phyloP scores from a whole-genome alignment of 2,888 invertebrate genomes.

The Carterocephalus palaemon region DNA sequence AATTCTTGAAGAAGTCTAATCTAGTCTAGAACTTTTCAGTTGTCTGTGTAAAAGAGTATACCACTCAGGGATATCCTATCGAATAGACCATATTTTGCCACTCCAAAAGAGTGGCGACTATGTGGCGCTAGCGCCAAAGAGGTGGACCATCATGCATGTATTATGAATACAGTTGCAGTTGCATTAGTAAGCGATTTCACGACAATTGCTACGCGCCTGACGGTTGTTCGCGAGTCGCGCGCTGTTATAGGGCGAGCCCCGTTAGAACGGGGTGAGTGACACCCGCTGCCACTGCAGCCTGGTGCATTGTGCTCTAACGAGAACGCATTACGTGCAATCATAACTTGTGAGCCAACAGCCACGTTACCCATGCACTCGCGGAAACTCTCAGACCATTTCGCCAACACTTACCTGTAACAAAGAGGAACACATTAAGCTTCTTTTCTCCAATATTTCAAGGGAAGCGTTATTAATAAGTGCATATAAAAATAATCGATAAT shows the following conservation, averaged over 20 bases:
- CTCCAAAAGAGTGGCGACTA: slow-evolving; percentile 19
- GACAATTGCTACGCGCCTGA: slow-evolving; percentile 63
- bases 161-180: slow-evolving; percentile 54
- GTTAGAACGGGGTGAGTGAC: slow-evolving; percentile 77
- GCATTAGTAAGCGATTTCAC: slow-evolving; percentile 67
- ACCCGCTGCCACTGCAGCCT: slow-evolving; percentile 65
- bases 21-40: too few species aligned
- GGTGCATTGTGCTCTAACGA: slow-evolving; percentile 79
- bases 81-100: too few species aligned
- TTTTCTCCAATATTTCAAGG: not conserved
- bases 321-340: slow-evolving; percentile 72
- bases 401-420: slow-evolving; percentile 64
- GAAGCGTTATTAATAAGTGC: too few species aligned
- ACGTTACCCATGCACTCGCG: slow-evolving; percentile 49
- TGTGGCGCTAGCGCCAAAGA: slow-evolving; percentile 37
- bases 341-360: slow-evolving; percentile 53
- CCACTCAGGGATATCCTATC: too few species aligned
- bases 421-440: slow-evolving; percentile 33
- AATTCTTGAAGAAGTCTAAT: too few species aligned
- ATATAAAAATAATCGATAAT: too few species aligned
- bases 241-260: slow-evolving; percentile 73
- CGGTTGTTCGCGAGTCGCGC: slow-evolving; percentile 49
- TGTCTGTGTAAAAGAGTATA: too few species aligned
- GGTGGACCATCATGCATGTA: slow-evolving; percentile 48
- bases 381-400: slow-evolving; percentile 21